Evolutionary conservation across 2,888 invertebrate species (phyloP), one percentile per base, ranked within the genome.

Genomic region (Morinoia aosen): DNA sequence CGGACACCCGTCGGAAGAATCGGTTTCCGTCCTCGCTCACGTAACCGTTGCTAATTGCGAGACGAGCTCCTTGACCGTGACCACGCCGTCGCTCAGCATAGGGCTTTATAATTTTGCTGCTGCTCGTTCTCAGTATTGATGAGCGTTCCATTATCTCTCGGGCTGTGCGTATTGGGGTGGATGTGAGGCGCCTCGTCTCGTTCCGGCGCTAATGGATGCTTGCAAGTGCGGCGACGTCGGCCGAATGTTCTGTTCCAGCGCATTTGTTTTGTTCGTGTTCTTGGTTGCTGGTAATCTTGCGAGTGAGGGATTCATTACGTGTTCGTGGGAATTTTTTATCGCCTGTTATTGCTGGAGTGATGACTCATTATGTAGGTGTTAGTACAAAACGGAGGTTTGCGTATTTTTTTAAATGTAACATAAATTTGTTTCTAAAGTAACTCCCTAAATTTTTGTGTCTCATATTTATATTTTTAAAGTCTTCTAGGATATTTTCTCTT

Each of bases 31-130:
- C 33, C 33, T 3, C 25, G 19, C 76, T 76, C 76, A 33, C 76
- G 76, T 76, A 76, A 76, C 76, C 76, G 76, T 76, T 76, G 76
- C 76, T 76, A 76, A 76, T 76, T 76, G 76, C 76, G 33, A 33
- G 25, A 33, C 76, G 76, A 76, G 76, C 76, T 16, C 76, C 76
- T 76, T 76, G 76, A 76, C 76, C 76, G 76, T 76, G 76, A 76
- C 76, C 25, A 76, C 25, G 76, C 33, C 76, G 76, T 10, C 76
- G 33, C 76, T 16, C 19, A 16, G 8, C 19, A 19, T 8, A 61
- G 48, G 48, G 48, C 48, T 48, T 48, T 48, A n/a, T n/a, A 48
- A 48, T 33, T 76, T 76, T 76, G 33, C 8, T 76, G 76, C 76
- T 76, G 76, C 25, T 16, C 33, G 76, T 76, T 76, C 76, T 76